Evolutionary conservation across 2,888 invertebrate genomes (phyloP).

Genomic region (Tipula lateralis): DNA sequence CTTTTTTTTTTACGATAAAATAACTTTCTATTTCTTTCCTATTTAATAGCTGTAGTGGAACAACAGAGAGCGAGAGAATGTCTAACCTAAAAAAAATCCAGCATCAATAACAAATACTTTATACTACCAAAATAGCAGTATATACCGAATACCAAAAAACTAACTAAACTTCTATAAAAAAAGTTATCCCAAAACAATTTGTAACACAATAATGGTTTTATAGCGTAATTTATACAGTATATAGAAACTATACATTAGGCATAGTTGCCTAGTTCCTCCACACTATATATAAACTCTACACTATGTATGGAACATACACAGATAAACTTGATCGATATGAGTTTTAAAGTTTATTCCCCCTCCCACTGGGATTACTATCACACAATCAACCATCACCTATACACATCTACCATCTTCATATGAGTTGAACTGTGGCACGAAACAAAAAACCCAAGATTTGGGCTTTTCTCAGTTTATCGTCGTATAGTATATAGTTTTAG

Average conservation of each 20-base stretch:
- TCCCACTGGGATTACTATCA: neutral
- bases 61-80: neutral
- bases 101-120: neutral
- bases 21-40: neutral
- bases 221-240: neutral
- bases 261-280: neutral
- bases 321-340: neutral
- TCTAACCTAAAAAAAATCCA: neutral
- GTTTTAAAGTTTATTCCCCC: neutral
- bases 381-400: neutral
- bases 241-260: neutral
- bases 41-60: neutral
- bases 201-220: constrained; percentile 24
- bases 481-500: neutral
- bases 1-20: neutral
- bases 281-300: neutral
- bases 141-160: neutral
- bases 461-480: neutral
- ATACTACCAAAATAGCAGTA: neutral
- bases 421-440: neutral
- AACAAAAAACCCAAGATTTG: neutral
- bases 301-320: neutral
- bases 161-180: neutral
- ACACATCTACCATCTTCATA: no score
- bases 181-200: constrained; percentile 19